A percentile compares a stretch with the other conserved stretches of the same genome.
phyloP scores from a whole-genome alignment of 2,113 vertebrate species.

The Nyctereutes procyonoides region DNA sequence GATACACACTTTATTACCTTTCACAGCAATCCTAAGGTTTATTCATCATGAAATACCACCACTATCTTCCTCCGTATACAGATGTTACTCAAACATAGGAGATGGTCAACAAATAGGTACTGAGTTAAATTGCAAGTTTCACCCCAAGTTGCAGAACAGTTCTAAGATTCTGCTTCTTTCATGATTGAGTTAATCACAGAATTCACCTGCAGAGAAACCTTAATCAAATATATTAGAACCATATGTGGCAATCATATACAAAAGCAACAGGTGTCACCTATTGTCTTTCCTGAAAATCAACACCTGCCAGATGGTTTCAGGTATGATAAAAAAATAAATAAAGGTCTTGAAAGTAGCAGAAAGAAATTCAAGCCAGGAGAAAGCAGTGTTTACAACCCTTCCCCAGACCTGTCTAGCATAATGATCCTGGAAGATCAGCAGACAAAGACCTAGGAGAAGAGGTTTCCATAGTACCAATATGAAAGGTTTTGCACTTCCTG shows the following conservation, averaged over 20 bases:
- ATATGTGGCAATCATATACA: not conserved
- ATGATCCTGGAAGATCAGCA: not conserved
- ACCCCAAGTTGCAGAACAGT: not conserved
- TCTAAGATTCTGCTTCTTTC: not conserved
- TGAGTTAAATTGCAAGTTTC: not conserved
- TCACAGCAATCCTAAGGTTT: not conserved
- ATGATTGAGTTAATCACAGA: not conserved
- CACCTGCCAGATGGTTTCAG: not conserved
- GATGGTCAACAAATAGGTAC: not conserved
- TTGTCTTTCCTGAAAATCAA: slow-evolving; percentile 1
- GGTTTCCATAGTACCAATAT: not conserved
- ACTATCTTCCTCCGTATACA: not conserved
- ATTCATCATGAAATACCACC: not conserved
- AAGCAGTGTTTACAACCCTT: not conserved
- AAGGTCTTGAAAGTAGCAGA: not conserved
- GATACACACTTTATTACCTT: not conserved
- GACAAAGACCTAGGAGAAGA: not conserved
- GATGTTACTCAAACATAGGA: not conserved
- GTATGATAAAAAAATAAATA: not conserved
- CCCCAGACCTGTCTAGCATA: not conserved
- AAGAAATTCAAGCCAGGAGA: not conserved
- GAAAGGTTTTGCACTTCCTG: not conserved
- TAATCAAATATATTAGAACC: not conserved
- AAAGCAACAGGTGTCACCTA: not conserved
- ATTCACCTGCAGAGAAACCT: not conserved